Percentiles rank a stretch among this genome's conserved stretches.
Conservation (phyloP, 2,888 invertebrate species). For the Gnatocerus cornutus region DNA sequence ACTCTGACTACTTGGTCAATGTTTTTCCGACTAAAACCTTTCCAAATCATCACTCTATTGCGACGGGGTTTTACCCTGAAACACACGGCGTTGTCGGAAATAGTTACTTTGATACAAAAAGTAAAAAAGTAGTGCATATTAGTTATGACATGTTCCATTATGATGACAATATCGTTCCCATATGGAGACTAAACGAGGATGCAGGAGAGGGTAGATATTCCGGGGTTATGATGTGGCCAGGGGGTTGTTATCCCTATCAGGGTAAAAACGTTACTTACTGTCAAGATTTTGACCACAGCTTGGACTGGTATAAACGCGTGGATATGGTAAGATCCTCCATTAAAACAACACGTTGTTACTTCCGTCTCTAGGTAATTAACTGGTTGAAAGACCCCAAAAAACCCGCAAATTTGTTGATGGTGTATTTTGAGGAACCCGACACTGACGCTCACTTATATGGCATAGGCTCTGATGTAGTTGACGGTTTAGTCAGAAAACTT, state of each 20-base stretch:
- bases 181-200: constrained; percentile 77
- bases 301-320: constrained; percentile 73
- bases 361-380: constrained; percentile 69
- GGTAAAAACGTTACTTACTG: constrained; percentile 71
- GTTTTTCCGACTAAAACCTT: constrained; percentile 83
- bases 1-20: constrained; percentile 75
- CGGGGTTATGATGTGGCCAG: constrained; percentile 84
- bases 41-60: constrained; percentile 83
- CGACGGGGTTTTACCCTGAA: constrained; percentile 80
- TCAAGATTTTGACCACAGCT: constrained; percentile 67
- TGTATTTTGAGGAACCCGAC: constrained; percentile 84
- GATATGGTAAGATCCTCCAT: constrained; percentile 69
- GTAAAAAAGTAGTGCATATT: constrained; percentile 62
- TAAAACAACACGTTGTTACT: neutral
- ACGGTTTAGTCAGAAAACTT: constrained; percentile 69
- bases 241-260: constrained; percentile 73
- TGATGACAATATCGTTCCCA: constrained; percentile 73
- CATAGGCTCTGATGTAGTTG: constrained; percentile 70
- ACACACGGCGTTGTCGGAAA: constrained; percentile 81
- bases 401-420: constrained; percentile 80
- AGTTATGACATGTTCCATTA: constrained; percentile 74
- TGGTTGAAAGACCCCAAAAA: constrained; percentile 75
- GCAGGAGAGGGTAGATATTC: constrained; percentile 73
- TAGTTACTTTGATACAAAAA: constrained; percentile 73
- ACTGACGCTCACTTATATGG: constrained; percentile 77